These are phyloP conservation scores for Ichneumoninae sp. DNA, from an alignment of 2,888 invertebrate genomes.

Conservation along the genomic window DNA sequence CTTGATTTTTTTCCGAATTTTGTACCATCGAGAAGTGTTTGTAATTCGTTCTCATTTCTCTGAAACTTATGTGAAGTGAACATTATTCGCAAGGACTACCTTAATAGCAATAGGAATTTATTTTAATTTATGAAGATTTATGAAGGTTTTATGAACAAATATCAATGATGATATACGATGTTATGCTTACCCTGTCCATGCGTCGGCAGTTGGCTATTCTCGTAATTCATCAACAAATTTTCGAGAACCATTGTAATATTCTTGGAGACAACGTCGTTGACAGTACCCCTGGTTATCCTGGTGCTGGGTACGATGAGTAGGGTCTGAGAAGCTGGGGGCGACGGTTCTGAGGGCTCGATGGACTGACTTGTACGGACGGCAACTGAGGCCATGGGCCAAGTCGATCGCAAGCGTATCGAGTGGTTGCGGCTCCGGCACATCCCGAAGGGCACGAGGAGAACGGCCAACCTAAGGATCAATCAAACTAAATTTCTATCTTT, in stretches of 20 bases:
- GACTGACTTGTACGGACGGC: conserved; percentile 36
- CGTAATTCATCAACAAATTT: conserved; percentile 94
- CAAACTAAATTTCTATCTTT: conserved; percentile 13
- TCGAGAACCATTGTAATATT: conserved; percentile 94
- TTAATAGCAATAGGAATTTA: not conserved
- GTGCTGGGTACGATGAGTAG: conserved; percentile 42
- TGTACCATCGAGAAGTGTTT: too few species aligned
- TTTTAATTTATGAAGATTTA: not conserved
- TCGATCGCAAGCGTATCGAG: conserved; percentile 55
- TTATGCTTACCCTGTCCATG: conserved; percentile 91
- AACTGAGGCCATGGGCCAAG: conserved; percentile 51
- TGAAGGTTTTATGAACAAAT: too few species aligned
- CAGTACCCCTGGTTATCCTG: conserved; percentile 84
- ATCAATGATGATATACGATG: not conserved
- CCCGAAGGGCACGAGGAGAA: conserved; percentile 69
- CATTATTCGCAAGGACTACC: too few species aligned
- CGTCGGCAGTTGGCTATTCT: conserved; percentile 95
- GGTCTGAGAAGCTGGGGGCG: conserved; percentile 26
- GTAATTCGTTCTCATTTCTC: too few species aligned
- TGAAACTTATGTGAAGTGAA: too few species aligned
- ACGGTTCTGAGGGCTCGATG: conserved; percentile 41
- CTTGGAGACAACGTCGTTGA: conserved; percentile 91
- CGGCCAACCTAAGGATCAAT: conserved; percentile 68
- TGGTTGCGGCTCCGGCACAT: conserved; percentile 71
- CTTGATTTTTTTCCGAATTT: too few species aligned